These are phyloP conservation scores for Latrodectus elegans DNA, from an alignment of 2,888 invertebrate genomes.

Conservation along the genomic window DNA sequence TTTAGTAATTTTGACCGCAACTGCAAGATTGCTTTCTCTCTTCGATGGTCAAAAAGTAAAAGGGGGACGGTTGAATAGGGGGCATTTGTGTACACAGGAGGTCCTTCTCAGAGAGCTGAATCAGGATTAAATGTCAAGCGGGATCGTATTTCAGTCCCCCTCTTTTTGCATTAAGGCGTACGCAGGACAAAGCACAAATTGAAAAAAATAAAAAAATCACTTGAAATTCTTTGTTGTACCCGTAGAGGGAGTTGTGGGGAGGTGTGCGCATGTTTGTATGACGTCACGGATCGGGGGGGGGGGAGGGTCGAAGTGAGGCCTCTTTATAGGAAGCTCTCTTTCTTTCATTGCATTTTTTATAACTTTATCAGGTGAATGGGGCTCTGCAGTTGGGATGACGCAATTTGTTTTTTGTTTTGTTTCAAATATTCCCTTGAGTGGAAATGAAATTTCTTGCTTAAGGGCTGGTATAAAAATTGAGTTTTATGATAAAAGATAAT, in stretches of 20 bases:
- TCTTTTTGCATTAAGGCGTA: not conserved
- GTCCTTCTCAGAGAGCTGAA: not conserved
- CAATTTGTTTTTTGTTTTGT: conserved; percentile 66
- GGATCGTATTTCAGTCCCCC: conserved; percentile 18
- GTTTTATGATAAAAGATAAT: not conserved
- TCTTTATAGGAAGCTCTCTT: conserved; percentile 37
- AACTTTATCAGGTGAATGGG: conserved; percentile 52
- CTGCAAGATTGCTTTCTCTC: too few species aligned
- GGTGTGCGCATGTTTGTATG: conserved; percentile 52
- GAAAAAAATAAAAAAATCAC: conserved; percentile 26
- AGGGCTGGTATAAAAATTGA: not conserved
- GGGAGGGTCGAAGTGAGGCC: conserved; percentile 46
- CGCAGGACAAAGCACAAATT: not conserved
- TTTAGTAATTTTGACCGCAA: too few species aligned
- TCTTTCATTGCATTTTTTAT: conserved; percentile 20
- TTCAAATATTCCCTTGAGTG: conserved; percentile 53
- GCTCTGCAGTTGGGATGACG: conserved; percentile 65
- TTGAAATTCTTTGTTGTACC: conserved; percentile 59
- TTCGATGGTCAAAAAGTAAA: not conserved
- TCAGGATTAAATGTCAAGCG: conserved; percentile 13
- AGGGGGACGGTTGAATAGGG: not conserved
- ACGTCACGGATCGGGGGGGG: conserved; percentile 50
- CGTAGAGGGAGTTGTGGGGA: conserved; percentile 23
- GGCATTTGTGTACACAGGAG: not conserved
- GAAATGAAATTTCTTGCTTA: conserved; percentile 25